A percentile compares a stretch with the other conserved stretches of the same genome.
phyloP scores from a whole-genome alignment of 2,113 vertebrate species.

The Toxostoma redivivum region DNA sequence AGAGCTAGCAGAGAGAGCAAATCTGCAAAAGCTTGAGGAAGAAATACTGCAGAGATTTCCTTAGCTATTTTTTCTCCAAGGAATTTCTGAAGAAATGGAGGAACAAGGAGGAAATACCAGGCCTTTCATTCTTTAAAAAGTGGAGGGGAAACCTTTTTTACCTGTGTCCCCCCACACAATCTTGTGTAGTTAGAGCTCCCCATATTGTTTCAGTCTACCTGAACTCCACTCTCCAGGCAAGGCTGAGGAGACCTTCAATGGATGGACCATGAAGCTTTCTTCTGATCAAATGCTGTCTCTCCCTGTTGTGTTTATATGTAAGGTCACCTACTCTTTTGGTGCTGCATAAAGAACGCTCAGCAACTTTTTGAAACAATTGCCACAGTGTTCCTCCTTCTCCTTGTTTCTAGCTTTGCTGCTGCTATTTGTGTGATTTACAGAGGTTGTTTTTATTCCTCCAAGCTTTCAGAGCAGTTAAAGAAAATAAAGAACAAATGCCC shows the following conservation, averaged over 20 bases:
- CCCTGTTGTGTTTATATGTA: not conserved
- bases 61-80: not conserved
- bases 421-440: not conserved
- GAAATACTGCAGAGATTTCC: not conserved
- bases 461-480: slow-evolving; percentile 7
- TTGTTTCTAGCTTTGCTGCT: not conserved
- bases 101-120: not conserved
- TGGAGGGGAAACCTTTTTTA: not conserved
- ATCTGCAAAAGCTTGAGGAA: not conserved
- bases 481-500: not conserved
- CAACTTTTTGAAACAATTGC: not conserved
- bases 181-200: not conserved
- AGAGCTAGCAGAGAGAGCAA: not conserved
- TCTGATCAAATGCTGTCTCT: not conserved
- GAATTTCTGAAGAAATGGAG: not conserved
- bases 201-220: not conserved
- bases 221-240: not conserved
- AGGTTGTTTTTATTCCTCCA: not conserved
- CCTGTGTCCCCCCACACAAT: rapidly evolving
- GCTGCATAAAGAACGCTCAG: not conserved
- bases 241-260: not conserved
- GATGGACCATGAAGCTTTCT: not conserved
- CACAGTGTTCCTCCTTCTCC: not conserved
- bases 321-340: not conserved
- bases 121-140: not conserved